A percentile compares a stretch with the other conserved stretches of the same genome.
phyloP scores from a whole-genome alignment of 1,140 invertebrate genomes.

The Drosophila tristis region DNA sequence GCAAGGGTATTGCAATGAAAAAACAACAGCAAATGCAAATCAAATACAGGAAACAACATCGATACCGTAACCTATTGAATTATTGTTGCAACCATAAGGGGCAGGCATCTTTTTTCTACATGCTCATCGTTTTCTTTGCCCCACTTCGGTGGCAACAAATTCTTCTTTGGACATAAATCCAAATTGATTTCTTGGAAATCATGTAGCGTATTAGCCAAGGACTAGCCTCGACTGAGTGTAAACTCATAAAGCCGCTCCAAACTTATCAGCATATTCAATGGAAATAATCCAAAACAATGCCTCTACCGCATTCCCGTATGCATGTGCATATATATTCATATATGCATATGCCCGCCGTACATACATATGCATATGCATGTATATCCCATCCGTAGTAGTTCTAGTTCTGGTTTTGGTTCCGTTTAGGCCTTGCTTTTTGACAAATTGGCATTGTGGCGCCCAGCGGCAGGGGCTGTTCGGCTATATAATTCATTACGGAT shows the following conservation, averaged over 20 bases:
- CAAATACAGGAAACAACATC: too few relatives aligned
- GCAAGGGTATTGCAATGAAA: too few relatives aligned
- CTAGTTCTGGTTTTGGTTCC: not conserved
- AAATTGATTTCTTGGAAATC: too few relatives aligned
- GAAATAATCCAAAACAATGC: not conserved
- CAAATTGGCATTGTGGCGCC: constrained; percentile 11
- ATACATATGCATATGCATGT: not conserved
- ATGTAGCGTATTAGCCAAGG: too few relatives aligned
- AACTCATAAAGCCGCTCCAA: not conserved
- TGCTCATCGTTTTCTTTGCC: too few relatives aligned
- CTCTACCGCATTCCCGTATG: not conserved
- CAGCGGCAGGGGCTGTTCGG: not conserved
- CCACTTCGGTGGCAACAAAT: too few relatives aligned
- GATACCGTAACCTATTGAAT: too few relatives aligned
- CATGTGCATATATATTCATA: too few relatives aligned
- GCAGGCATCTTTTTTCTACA: too few relatives aligned
- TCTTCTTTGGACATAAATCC: too few relatives aligned
- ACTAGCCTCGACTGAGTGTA: not conserved
- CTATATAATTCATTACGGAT: constrained; percentile 29
- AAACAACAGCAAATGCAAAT: too few relatives aligned
- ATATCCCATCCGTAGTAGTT: not conserved
- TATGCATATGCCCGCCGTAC: not conserved
- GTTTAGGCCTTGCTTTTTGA: constrained; percentile 12
- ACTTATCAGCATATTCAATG: not conserved
- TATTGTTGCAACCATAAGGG: too few relatives aligned